Base-by-base conservation (phyloP, 2,113 vertebrate species). In the Salvelinus fontinalis region DNA sequence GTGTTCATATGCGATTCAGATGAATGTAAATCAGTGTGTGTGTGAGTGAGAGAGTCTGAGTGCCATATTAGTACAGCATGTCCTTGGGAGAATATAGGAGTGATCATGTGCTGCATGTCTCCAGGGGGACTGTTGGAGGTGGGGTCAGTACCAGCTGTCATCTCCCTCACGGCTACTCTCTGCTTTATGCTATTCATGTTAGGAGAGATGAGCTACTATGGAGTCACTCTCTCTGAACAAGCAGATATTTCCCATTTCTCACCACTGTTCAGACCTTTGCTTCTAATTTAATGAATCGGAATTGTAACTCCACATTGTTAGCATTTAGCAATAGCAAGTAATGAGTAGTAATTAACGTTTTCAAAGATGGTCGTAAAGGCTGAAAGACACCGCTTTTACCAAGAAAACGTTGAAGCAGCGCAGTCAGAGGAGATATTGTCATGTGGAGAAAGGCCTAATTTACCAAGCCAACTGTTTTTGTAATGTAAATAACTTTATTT, bases 301-400 rank as follows among this genome's bases (percentile, higher is more conserved):
- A 87, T 89, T 88, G 88, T 91, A 87, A 84, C 83, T 88, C 86
- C 87, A 84, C 90, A 83, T 87, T 90, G 88, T 90, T 90, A 87
- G 90, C 88, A 81, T 86, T 87, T 85, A 82, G 90, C 89, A 88
- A 84, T 86, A 83, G 86, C 82, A 76, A 85, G 88, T 88, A 88
- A 89, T 91, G 90, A 89, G 88, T 83, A 86, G 88, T 88, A 90
- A 91, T 90, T 90, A 90, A 81, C 26, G 72, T 79, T 83, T 80
- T 87, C 81, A 84, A 88, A 85, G 75, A 60, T 85, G 83, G 81
- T 81, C 79, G 86, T 80, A 83, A 82, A 88, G 85, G 86, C 83
- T 78, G 85, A 87, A 81, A 85, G 83, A 86, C 77, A 74, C 71
- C 48, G 85, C 88, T 85, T 88, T 89, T 86, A 87, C 87, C 85